phyloP scores from a whole-genome alignment of 2,888 invertebrate genomes.

The Chaetogeoica ovagalla region DNA sequence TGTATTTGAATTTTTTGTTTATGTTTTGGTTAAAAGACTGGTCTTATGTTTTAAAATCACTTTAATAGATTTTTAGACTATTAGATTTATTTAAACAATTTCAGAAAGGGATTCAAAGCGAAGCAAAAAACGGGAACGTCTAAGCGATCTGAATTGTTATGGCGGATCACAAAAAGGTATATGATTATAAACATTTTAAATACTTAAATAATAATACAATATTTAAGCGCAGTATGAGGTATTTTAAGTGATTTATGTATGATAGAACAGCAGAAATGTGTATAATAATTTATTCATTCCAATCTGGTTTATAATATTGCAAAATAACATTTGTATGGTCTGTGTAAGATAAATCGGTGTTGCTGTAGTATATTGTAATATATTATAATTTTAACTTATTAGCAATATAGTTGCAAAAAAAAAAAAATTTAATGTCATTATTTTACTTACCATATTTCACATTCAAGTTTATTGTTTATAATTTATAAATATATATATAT shows the following conservation, averaged over 20 bases:
- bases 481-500: no score
- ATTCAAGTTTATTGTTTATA: no score
- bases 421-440: neutral
- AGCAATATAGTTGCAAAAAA: neutral
- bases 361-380: no score
- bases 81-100: slow-evolving; percentile 49
- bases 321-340: slow-evolving; percentile 20
- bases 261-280: neutral
- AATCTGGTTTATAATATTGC: slow-evolving; percentile 7
- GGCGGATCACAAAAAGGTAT: slow-evolving; percentile 64
- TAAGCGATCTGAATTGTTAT: slow-evolving; percentile 69
- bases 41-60: slow-evolving; percentile 18
- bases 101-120: slow-evolving; percentile 49
- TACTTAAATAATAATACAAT: slow-evolving; percentile 19
- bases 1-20: slow-evolving; percentile 19
- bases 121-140: slow-evolving; percentile 60
- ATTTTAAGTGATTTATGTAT: slow-evolving; percentile 16
- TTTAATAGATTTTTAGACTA: slow-evolving; percentile 38
- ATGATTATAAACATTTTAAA: slow-evolving; percentile 32
- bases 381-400: no score
- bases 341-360: slow-evolving; percentile 18
- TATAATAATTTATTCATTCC: neutral
- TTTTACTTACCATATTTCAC: neutral
- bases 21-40: slow-evolving; percentile 20
- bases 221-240: slow-evolving; percentile 5